Base-by-base conservation (phyloP, 2,113 vertebrate genomes). In the Pseudolaguvia tuberculata region DNA sequence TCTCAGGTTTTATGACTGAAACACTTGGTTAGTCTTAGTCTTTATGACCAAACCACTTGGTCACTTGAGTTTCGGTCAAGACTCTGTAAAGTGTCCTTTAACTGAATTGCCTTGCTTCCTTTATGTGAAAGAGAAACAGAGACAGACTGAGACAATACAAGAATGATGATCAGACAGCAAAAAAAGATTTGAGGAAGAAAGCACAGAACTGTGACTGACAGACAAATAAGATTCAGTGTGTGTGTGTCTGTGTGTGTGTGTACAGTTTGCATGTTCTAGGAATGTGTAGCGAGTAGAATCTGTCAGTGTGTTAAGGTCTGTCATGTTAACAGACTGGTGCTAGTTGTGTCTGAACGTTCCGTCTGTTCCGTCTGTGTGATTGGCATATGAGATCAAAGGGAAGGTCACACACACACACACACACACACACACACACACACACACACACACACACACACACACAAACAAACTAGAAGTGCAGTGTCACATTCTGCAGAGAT, bases 321-420 rank as follows among this genome's bases (percentile, higher is more conserved):
- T 23, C 31, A 20, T 65, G 50, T 57, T 65, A 73, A 73, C 72
- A 72, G 59, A 39, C 61, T 61, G 20, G 62, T 72, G 53, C 25
- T 14, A 50, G 52, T 61, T 17, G 23, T 20, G 50, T 58, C 23
- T 52, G 31, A 79, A 57, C 17, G 51, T 66, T 71, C 67, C 52
- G 21, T 79, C 78, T 70, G 53, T 79, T 55, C 58, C 61, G n/a
- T n/a, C n/a, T 68, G 50, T 48, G 71, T 57, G 73, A 76, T 13
- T 72, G 69, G 52, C 69, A 76, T 68, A 72, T 72, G 73, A 74
- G 68, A 47, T 51, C 53, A 68, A 35, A 9, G 72, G 75, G 51
- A 61, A 29, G 78, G 65, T 72, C 71, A 72, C 48, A 47, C n/a
- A 23, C 42, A 47, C 42, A 65, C 62, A 65, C 39, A 17, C n/a